Conservation (phyloP, 2,797 vertebrate genomes). For the Lacerta viridis region DNA sequence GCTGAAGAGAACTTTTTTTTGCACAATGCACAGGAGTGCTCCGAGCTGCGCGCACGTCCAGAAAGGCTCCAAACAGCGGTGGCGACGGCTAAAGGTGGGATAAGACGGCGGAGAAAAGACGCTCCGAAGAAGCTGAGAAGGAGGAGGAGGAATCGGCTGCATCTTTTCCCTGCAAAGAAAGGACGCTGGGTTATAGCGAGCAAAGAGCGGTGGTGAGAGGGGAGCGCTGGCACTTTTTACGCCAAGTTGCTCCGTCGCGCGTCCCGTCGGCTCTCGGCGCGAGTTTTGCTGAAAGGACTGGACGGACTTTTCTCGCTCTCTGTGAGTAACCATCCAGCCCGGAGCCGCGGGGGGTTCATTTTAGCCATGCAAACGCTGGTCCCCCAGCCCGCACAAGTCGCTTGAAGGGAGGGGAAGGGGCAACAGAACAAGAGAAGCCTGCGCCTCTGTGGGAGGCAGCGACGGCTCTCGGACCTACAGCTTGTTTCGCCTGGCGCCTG, state of each 20-base stretch:
- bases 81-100: constrained; percentile 6
- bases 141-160: background rate
- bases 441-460: background rate
- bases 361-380: too few relatives aligned
- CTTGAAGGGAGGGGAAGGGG: background rate
- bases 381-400: background rate
- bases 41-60: constrained; percentile 20
- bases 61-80: constrained; percentile 35
- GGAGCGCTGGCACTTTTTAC: background rate
- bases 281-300: background rate
- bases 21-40: constrained; percentile 36
- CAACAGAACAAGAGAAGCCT: background rate
- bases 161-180: background rate
- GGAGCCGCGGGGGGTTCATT: too few relatives aligned
- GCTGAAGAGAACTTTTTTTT: background rate
- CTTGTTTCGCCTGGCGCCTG: background rate
- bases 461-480: background rate
- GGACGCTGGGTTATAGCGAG: background rate
- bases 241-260: background rate
- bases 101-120: background rate
- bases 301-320: background rate
- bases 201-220: background rate
- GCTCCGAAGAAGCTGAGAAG: background rate
- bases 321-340: background rate
- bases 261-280: background rate